Percentiles rank a stretch among this genome's conserved stretches.
These are phyloP conservation scores for Brachirus orientalis DNA, from an alignment of 2,113 vertebrate species.

Conservation along the genomic window DNA sequence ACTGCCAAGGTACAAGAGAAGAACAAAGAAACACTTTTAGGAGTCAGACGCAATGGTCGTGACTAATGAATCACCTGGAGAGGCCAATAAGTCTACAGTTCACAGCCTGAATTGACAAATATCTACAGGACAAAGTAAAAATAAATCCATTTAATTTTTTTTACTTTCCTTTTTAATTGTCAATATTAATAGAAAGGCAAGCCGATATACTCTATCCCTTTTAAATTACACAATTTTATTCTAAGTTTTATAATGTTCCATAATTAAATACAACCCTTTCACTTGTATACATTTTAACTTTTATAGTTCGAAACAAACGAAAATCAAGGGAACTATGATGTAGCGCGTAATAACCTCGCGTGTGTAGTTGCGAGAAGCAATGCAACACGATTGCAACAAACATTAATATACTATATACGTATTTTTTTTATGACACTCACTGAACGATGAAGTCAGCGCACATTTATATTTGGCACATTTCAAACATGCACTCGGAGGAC, in stretches of 20 bases:
- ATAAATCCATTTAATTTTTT: not conserved
- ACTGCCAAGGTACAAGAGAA: constrained; percentile 50
- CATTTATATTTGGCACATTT: not conserved
- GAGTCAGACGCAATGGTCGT: constrained; percentile 48
- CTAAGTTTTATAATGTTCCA: not conserved
- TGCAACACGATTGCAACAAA: not conserved
- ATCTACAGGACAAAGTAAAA: not conserved
- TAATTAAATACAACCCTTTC: no score
- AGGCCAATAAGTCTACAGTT: constrained; percentile 46
- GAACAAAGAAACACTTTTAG: constrained; percentile 72
- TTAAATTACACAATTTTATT: not conserved
- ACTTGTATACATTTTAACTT: not conserved
- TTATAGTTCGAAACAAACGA: constrained; percentile 6
- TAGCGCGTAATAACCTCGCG: constrained; percentile 5
- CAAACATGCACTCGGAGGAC: no score
- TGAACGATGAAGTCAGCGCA: not conserved
- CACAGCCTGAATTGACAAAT: constrained; percentile 8
- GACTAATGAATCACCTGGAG: constrained; percentile 60
- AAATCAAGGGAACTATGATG: not conserved
- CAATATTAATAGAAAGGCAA: not conserved
- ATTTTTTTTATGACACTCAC: no score
- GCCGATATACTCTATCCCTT: not conserved
- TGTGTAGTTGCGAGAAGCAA: constrained; percentile 38
- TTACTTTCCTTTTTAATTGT: not conserved
- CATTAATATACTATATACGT: not conserved